These are phyloP conservation scores for Burhinus oedicnemus DNA, from an alignment of 2,113 vertebrate species.

Conservation along the genomic window DNA sequence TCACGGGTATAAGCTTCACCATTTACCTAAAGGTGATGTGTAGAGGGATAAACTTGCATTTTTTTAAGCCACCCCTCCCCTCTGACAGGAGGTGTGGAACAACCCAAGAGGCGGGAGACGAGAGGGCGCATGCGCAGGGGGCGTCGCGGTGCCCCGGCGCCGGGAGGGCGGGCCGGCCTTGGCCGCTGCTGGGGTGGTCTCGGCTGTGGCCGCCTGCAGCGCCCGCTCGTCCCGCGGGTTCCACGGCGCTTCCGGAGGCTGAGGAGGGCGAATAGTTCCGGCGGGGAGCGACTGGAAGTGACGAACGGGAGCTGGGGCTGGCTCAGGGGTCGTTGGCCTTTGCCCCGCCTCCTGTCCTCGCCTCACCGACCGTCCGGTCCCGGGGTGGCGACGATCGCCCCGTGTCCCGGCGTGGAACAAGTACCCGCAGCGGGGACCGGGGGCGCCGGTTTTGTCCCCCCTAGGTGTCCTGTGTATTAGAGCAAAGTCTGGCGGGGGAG, in stretches of 20 bases:
- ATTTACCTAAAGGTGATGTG: rapidly evolving
- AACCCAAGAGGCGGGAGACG: neutral
- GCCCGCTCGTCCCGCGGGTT: no score
- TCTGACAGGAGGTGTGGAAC: neutral
- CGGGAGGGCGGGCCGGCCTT: rapidly evolving
- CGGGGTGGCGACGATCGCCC: rapidly evolving
- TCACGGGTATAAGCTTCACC: rapidly evolving
- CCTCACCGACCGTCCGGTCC: rapidly evolving
- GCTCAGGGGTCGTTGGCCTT: rapidly evolving
- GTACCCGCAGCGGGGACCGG: rapidly evolving
- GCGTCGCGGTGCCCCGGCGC: rapidly evolving
- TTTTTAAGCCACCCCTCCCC: neutral
- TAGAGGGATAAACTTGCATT: rapidly evolving
- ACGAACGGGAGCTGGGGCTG: rapidly evolving
- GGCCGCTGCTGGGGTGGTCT: rapidly evolving
- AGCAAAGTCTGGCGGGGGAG: neutral
- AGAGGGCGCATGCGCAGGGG: neutral
- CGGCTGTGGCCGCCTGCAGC: rapidly evolving
- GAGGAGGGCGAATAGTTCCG: rapidly evolving
- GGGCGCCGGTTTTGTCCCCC: rapidly evolving
- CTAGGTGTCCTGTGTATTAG: no score
- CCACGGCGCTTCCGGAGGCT: rapidly evolving
- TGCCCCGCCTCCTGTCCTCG: rapidly evolving
- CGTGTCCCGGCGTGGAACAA: neutral
- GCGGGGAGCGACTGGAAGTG: no score